Conservation (phyloP, 2,113 vertebrate genomes). For the Takifugu bimaculatus region DNA sequence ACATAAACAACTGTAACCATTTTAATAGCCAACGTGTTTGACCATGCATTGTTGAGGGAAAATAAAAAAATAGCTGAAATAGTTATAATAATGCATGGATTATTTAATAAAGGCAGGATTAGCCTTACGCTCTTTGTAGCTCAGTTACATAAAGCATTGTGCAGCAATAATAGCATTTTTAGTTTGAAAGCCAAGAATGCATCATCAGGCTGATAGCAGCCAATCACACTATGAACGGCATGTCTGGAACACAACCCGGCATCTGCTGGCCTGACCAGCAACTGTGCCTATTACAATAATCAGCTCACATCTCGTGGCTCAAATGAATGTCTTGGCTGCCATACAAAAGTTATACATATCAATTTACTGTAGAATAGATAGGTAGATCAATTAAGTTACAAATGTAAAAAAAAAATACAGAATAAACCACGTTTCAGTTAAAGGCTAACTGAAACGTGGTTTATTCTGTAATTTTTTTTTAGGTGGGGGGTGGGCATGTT, state of each 20-base stretch:
- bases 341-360: slow-evolving; percentile 9
- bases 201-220: slow-evolving; percentile 6
- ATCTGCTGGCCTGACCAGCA: slow-evolving; percentile 4
- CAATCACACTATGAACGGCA: slow-evolving; percentile 26
- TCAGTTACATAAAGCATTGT: slow-evolving; percentile 1
- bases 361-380: slow-evolving; percentile 15
- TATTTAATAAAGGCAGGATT: neutral
- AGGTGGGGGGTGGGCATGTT: neutral
- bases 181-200: slow-evolving; percentile 17
- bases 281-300: slow-evolving; percentile 39
- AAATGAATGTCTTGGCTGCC: slow-evolving; percentile 15
- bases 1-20: neutral
- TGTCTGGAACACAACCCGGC: slow-evolving; percentile 21
- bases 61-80: neutral
- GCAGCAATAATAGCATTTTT: too few species aligned
- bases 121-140: slow-evolving; percentile 1
- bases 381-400: neutral
- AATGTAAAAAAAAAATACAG: neutral
- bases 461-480: neutral
- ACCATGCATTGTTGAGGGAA: neutral
- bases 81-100: neutral
- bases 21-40: slow-evolving; percentile 4
- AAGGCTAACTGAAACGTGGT: slow-evolving; percentile 5
- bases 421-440: slow-evolving; percentile 8
- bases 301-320: slow-evolving; percentile 22